Evolutionary conservation across 1,140 invertebrate genomes (phyloP).

Genomic region (Brachionus sp.): DNA sequence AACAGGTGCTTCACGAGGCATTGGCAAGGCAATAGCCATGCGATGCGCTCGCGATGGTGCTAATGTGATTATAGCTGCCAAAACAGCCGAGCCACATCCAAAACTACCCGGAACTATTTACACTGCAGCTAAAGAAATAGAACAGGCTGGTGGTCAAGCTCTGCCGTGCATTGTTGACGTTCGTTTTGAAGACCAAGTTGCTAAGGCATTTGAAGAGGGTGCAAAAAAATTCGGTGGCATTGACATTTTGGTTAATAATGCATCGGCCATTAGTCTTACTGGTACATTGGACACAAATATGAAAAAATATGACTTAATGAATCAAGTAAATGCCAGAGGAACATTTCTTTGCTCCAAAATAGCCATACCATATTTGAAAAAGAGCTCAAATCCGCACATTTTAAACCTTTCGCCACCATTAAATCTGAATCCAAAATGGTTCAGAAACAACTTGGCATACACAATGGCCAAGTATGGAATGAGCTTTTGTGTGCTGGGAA

Average conservation of each 20-base stretch:
- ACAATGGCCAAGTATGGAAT: slow-evolving; percentile 99
- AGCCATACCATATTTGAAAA: slow-evolving; percentile 82
- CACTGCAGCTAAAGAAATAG: slow-evolving; percentile 90
- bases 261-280: slow-evolving; percentile 88
- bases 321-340: slow-evolving; percentile 58
- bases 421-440: slow-evolving; percentile 84
- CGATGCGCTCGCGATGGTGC: slow-evolving; percentile 70
- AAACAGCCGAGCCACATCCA: slow-evolving; percentile 90
- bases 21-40: slow-evolving; percentile 91
- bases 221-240: slow-evolving; percentile 91
- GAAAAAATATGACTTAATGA: slow-evolving; percentile 68
- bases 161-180: slow-evolving; percentile 91
- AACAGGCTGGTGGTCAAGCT: slow-evolving; percentile 81
- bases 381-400: slow-evolving; percentile 80
- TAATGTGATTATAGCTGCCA: slow-evolving; percentile 88
- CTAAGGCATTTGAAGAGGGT: slow-evolving; percentile 77
- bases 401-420: slow-evolving; percentile 91
- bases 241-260: slow-evolving; percentile 89
- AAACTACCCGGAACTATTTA: slow-evolving; percentile 98
- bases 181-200: slow-evolving; percentile 68
- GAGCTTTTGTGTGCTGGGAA: slow-evolving; percentile 96
- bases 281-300: slow-evolving; percentile 80
- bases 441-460: slow-evolving; percentile 86
- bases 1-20: slow-evolving; percentile 91
- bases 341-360: slow-evolving; percentile 70